Percentiles rank a stretch among this genome's conserved stretches.
Conservation (phyloP, 30 jellyfish, hydroid and myxozoan species). For the Aurelia sp. region DNA sequence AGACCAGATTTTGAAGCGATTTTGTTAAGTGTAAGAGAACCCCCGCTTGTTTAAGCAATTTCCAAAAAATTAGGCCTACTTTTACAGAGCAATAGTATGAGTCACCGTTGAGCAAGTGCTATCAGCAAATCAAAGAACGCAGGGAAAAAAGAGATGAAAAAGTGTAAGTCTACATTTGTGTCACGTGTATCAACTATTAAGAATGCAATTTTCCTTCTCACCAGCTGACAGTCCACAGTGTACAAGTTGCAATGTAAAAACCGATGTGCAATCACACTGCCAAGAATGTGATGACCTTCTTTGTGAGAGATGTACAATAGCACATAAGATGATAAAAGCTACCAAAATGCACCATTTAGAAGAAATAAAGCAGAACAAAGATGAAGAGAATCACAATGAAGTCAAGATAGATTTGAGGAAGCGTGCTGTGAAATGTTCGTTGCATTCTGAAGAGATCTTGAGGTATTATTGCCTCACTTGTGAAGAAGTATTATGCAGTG, state of each 20-base stretch:
- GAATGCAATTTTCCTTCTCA: too few relatives aligned
- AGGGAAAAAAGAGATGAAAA: too few relatives aligned
- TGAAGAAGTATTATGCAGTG: slow-evolving; percentile 70
- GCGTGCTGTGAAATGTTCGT: slow-evolving; percentile 10
- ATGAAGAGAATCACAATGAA: not conserved
- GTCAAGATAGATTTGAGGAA: not conserved
- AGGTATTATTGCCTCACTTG: slow-evolving; percentile 61
- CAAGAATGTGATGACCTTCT: slow-evolving; percentile 17
- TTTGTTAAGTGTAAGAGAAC: too few relatives aligned
- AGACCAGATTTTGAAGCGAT: too few relatives aligned
- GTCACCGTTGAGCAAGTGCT: too few relatives aligned
- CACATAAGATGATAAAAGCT: slow-evolving; percentile 11
- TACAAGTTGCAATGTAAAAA: not conserved
- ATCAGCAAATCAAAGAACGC: too few relatives aligned
- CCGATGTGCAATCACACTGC: not conserved
- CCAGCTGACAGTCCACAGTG: not conserved
- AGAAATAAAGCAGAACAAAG: not conserved
- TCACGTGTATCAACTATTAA: too few relatives aligned
- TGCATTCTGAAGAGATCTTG: slow-evolving; percentile 21
- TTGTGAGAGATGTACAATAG: slow-evolving; percentile 5
- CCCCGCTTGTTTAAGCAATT: too few relatives aligned
- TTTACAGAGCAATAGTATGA: too few relatives aligned
- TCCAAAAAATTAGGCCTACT: too few relatives aligned
- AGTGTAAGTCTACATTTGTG: too few relatives aligned
- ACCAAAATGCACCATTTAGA: slow-evolving; percentile 9